Evolutionary conservation across 1,140 invertebrate species (phyloP), one percentile per base, ranked within the genome.

Genomic region (Protaetia brevitarsis): DNA sequence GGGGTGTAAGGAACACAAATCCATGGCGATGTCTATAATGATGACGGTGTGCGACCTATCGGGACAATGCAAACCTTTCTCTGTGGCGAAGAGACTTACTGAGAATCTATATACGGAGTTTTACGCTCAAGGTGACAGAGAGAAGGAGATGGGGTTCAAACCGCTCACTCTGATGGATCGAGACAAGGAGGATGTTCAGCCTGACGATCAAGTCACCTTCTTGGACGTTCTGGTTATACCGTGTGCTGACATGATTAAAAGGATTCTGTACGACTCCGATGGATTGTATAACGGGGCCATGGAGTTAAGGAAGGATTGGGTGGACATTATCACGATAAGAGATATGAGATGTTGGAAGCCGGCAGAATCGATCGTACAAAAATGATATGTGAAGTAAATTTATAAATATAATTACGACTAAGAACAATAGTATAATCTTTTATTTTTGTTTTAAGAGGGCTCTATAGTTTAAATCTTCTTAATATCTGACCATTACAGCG

Each of bases 21-120:
- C 70, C 26, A 71, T 82, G 58, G 68, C 81, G 7, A 82, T 81
- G 78, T 78, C 79, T 7, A 79, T 83, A 8, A 70, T 83, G 31
- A 84, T 83, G 82, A 84, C 82, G 3, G 78, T 78, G 0, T 80
- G 80, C 62, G 82, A 84, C 68, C 66, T 84, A 31, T 81, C 82
- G 0, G 81, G 79, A 3, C 78, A 75, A 30, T 80, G 77, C 58
- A 84, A 84, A 56, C 81, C 81, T 0, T 83, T 83, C 63, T 73
- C 74, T 2, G 74, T 82, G 2, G 72, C 79, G 0, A 82, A 82
- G 62, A 68, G 68, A 3, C 77, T 81, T 5, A 77, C 81, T 2
- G 76, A 80, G 41, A 63, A 72, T 16, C 72, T 84, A 5, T 83
- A 82, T 60, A 74, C 59, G n/a, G 64, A 71, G 57, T 69, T 68